Percentiles rank a stretch among this genome's conserved stretches.
Conservation (phyloP, 2,797 vertebrate genomes). For the Diplodus sargus region DNA sequence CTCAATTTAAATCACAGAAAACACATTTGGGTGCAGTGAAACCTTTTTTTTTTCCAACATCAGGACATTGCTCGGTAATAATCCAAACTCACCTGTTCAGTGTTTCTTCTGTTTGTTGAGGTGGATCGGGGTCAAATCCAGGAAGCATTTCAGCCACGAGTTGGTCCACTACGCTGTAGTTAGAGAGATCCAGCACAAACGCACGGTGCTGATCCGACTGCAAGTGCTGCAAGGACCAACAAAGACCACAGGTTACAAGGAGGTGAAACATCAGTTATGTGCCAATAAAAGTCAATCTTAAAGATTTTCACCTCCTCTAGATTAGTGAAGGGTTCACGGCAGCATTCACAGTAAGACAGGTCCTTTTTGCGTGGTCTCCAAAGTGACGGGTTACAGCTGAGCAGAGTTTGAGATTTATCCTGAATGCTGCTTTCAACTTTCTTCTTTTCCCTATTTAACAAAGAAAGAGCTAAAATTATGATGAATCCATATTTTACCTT, state of each 20-base stretch:
- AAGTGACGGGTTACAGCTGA: slow-evolving; percentile 63
- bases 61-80: not conserved
- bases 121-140: slow-evolving; percentile 60
- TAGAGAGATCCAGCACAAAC: slow-evolving; percentile 82
- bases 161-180: slow-evolving; percentile 83
- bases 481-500: not conserved
- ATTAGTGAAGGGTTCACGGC: slow-evolving; percentile 84
- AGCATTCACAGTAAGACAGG: slow-evolving; percentile 90
- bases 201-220: slow-evolving; percentile 83
- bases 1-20: too few relatives aligned
- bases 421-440: slow-evolving; percentile 55
- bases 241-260: slow-evolving; percentile 7
- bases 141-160: slow-evolving; percentile 83
- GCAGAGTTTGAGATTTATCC: slow-evolving; percentile 54
- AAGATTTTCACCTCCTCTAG: slow-evolving; percentile 81
- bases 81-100: slow-evolving; percentile 57
- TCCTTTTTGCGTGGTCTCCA: slow-evolving; percentile 77
- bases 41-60: not conserved
- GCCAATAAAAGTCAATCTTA: not conserved
- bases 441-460: slow-evolving; percentile 60
- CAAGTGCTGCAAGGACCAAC: slow-evolving; percentile 84
- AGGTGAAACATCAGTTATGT: not conserved
- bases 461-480: slow-evolving; percentile 1
- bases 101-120: slow-evolving; percentile 41
- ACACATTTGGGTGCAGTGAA: too few relatives aligned